phyloP scores from a whole-genome alignment of 2,113 vertebrate species.

The Apaloderma vittatum region DNA sequence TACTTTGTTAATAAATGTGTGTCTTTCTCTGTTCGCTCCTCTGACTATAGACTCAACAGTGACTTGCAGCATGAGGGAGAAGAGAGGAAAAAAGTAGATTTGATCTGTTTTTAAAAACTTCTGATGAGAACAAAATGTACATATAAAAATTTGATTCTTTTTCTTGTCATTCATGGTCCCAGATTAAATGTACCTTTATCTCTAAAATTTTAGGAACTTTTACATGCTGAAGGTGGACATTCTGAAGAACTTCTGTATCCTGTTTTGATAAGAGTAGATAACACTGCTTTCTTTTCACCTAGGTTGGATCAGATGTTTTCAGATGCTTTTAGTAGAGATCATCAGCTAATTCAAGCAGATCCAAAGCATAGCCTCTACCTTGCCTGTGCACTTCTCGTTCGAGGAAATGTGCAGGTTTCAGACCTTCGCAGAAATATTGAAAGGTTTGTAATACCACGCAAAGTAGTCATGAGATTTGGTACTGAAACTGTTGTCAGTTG shows the following conservation, averaged over 20 bases:
- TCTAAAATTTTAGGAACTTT: background rate
- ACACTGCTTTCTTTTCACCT: conserved; percentile 2
- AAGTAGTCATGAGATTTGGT: background rate
- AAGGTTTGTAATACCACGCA: conserved; percentile 78
- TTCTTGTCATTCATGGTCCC: background rate
- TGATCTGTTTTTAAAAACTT: background rate
- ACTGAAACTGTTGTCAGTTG: background rate
- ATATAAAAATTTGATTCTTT: background rate
- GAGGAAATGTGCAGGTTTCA: conserved; percentile 94
- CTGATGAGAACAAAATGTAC: background rate
- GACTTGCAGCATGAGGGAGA: background rate
- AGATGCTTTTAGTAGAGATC: conserved; percentile 94
- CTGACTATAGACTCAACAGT: background rate
- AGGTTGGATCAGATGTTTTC: conserved; percentile 98
- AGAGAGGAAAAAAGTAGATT: background rate
- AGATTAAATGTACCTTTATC: background rate
- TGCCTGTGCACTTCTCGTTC: conserved; percentile 93
- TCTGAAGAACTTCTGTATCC: background rate
- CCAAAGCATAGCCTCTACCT: conserved; percentile 92
- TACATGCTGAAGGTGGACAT: background rate
- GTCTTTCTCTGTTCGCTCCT: background rate
- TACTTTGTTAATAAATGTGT: background rate
- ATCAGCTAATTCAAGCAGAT: conserved; percentile 92
- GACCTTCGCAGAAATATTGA: conserved; percentile 97
- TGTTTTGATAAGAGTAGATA: background rate